Evolutionary conservation across 2,888 invertebrate species (phyloP).

Genomic region (Ceramica pisi): DNA sequence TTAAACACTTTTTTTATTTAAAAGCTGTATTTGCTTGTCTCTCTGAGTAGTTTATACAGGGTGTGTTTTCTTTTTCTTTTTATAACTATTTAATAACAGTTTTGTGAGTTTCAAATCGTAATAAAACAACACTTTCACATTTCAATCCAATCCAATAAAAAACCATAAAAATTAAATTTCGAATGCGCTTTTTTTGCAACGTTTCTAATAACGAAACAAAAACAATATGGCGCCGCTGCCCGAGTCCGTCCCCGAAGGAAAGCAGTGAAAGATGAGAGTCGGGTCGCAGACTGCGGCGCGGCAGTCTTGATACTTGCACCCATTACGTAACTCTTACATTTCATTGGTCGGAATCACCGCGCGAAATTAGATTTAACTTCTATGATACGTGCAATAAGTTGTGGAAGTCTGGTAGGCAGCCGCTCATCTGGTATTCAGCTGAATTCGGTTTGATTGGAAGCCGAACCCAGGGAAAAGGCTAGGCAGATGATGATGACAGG

Average conservation of each 20-base stretch:
- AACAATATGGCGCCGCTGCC: conserved; percentile 29
- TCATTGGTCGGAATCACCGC: not conserved
- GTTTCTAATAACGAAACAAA: conserved; percentile 19
- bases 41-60: not conserved
- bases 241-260: conserved; percentile 81
- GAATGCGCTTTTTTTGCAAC: not conserved
- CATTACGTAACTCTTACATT: conserved; percentile 67
- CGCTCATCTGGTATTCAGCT: too few species aligned
- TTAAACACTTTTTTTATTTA: too few species aligned
- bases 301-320: conserved; percentile 78
- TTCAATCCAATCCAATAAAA: too few species aligned
- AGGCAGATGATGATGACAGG: too few species aligned
- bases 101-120: too few species aligned
- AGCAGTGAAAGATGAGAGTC: conserved; percentile 90
- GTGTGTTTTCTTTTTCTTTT: not conserved
- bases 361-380: conserved; percentile 21
- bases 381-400: too few species aligned
- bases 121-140: not conserved
- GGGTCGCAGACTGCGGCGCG: conserved; percentile 77
- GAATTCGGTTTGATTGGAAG: too few species aligned
- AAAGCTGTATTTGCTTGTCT: too few species aligned
- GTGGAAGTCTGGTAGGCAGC: too few species aligned
- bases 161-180: not conserved
- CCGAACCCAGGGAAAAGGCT: too few species aligned
- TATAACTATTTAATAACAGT: too few species aligned